phyloP scores from a whole-genome alignment of 2,797 vertebrate species.

The Telmatherina bonti region DNA sequence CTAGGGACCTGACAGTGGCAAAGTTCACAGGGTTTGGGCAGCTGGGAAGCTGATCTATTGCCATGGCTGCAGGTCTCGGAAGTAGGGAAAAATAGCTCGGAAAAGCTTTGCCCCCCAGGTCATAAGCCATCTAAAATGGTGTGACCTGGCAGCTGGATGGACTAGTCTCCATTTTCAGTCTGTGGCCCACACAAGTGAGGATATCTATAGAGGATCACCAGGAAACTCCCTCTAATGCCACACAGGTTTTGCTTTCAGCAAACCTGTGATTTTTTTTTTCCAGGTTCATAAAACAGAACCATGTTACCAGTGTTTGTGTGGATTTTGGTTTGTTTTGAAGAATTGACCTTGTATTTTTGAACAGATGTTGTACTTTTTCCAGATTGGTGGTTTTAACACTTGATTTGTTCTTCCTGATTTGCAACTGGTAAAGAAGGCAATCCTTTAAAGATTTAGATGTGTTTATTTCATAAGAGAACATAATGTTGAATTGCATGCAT shows the following conservation, averaged over 20 bases:
- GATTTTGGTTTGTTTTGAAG: neutral
- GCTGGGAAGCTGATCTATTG: constrained; percentile 57
- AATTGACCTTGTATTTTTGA: too few species aligned
- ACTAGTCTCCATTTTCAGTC: constrained; percentile 22
- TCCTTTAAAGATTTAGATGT: too few species aligned
- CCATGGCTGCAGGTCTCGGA: constrained; percentile 52
- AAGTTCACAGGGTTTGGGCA: constrained; percentile 47
- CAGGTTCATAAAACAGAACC: constrained; percentile 17
- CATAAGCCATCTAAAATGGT: constrained; percentile 61
- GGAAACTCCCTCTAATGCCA: constrained; percentile 14
- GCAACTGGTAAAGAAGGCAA: neutral
- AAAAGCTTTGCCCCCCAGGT: constrained; percentile 56
- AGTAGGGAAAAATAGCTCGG: constrained; percentile 58
- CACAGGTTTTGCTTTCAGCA: constrained; percentile 10
- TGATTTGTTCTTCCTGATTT: neutral
- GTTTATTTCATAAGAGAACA: too few species aligned
- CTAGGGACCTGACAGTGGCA: constrained; percentile 36
- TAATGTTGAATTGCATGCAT: neutral
- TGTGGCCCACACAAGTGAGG: constrained; percentile 15
- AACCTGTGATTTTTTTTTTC: neutral
- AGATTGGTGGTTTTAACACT: too few species aligned
- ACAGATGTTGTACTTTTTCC: too few species aligned
- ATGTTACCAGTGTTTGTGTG: constrained; percentile 7
- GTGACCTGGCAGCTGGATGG: constrained; percentile 59
- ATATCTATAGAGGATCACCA: constrained; percentile 14